Evolutionary conservation across 2,888 invertebrate species (phyloP), one percentile per base, ranked within the genome.

Genomic region (Chrysina gloriosa): DNA sequence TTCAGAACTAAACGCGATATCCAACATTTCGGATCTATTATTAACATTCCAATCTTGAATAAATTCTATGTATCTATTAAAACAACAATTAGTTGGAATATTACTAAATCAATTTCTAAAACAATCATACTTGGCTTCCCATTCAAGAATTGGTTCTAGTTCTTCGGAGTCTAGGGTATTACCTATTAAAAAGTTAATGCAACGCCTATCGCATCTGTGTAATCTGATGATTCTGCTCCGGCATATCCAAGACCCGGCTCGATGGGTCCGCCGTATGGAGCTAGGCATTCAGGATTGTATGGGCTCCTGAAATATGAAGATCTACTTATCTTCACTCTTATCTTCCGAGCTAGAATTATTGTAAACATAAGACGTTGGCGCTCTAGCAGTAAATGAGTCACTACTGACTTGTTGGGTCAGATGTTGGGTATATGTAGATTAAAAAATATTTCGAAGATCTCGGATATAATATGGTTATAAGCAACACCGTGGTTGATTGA

Each of bases 251-350:
- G 86, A 70, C 91, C 92, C 0, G 97, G 95, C 73, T 94, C 89
- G 5, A 96, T 87, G 1, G 96, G 96, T 0, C 96, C 97, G 27
- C 96, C 97, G 84, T 92, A 97, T 0, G 89, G 85, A 0, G 92
- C 93, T 67, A 96, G 83, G 80, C 98, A 98, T 0, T 85, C 83
- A 2, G 86, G 82, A 76, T 85, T 81, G 75, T 86, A 87, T 0
- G 88, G 85, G 68, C 86, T 87, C 74, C 89, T 89, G 68, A 64
- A 81, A 77, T 68, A 23, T 27, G 21, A 42, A 52, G 21, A 69
- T 34, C 34, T 5, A 34, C 7, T n/a, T 3, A 34, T 6, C 7
- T 34, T n/a, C n/a, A n/a, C n/a, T n/a, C n/a, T n/a, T n/a, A n/a
- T n/a, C n/a, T n/a, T n/a, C n/a, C n/a, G n/a, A n/a, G n/a, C n/a